Evolutionary conservation across 2,797 vertebrate genomes (phyloP), one percentile per base, ranked within the genome.

Genomic region (Meda fulgida): DNA sequence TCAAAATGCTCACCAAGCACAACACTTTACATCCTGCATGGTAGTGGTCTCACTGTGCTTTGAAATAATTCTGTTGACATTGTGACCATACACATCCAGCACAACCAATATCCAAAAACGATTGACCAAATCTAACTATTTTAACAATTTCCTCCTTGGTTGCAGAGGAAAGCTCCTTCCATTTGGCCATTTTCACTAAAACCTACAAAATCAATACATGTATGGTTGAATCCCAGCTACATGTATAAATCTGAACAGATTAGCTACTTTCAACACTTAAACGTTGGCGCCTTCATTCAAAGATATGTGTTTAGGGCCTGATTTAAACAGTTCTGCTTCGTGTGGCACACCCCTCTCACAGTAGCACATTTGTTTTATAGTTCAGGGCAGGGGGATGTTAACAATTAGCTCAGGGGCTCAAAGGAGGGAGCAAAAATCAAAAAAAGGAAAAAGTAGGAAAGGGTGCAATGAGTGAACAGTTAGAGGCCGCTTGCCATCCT

Each of bases 371-470:
- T 89, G 90, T 93, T 90, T 93, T 91, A 86, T 88, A 94, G 92
- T 91, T 19, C 89, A n/a, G 83, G 85, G 86, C 90, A 91, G 90
- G 93, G 95, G 93, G 95, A 94, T 97, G 96, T 95, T 94, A 93
- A 95, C 94, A 93, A 97, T 97, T 97, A 98, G 93, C 93, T 90
- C 90, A 89, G 86, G 90, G 89, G 80, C 79, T 66, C 67, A 78
- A 80, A 46, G 36, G 73, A 78, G 90, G 86, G 85, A 93, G n/a
- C 19, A 4, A n/a, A 75, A 66, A 40, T 31, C 21, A 40, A 43
- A 75, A 19, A 69, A 34, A 46, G 58, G 31, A n/a, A 80, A 78
- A 78, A 40, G 53, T 10, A 69, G 65, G 26, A 55, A 72, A 48
- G 43, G 40, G 14, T 51, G 48, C 65, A 77, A 36, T 7, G 46